These are phyloP conservation scores for Cryptoprocta ferox DNA, from an alignment of 2,797 vertebrate species.

Conservation along the genomic window DNA sequence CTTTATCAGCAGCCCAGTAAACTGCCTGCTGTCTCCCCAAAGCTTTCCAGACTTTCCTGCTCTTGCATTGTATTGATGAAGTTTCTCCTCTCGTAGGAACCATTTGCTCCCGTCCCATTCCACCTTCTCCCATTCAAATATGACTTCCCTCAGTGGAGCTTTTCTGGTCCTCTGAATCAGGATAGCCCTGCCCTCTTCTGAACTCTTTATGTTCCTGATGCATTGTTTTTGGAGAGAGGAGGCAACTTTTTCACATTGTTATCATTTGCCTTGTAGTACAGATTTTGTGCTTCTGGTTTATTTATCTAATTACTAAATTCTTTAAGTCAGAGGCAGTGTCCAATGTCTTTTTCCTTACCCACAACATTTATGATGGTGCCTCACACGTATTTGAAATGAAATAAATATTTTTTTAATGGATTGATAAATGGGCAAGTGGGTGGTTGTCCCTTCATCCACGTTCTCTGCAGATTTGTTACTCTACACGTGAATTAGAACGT, in stretches of 20 bases:
- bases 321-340: neutral
- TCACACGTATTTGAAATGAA: neutral
- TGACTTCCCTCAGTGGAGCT: neutral
- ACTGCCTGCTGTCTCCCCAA: neutral
- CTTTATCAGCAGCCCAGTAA: neutral
- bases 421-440: neutral
- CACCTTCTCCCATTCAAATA: neutral
- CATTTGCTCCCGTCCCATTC: neutral
- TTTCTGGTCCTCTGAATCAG: neutral
- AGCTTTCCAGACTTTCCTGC: neutral
- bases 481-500: neutral
- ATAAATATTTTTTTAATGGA: neutral
- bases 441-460: neutral
- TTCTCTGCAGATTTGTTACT: neutral
- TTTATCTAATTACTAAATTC: neutral
- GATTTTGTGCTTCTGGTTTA: neutral
- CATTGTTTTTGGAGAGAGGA: no score
- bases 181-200: neutral
- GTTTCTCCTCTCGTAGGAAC: neutral
- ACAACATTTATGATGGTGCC: neutral
- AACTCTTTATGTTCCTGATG: neutral
- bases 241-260: neutral
- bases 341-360: neutral
- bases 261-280: neutral
- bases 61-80: neutral